Base-by-base conservation (phyloP, 2,888 invertebrate genomes). In the Cistogaster globosa region DNA sequence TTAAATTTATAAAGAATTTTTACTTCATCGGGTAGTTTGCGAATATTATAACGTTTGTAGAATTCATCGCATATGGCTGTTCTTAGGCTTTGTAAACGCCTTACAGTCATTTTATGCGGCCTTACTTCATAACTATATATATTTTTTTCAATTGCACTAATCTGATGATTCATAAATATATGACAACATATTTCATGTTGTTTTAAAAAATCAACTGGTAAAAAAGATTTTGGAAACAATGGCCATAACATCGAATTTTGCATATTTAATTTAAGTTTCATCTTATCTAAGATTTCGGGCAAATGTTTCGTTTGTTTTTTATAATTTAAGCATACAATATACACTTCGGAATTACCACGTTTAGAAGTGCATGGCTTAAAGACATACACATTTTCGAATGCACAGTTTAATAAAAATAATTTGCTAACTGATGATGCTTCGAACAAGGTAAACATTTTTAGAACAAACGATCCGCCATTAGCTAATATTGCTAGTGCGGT, bases 331-430 rank as follows among this genome's bases (percentile, higher is more conserved):
- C 96, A 97, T 38, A 98, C 93, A 0, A 98, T 94, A 90, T 99
- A 99, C 0, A 97, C 95, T 93, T 99, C 99, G 0, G 98, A 98
- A 92, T 99, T 99, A 9, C 98, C 98, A 89, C 96, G 96, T 90
- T 97, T 97, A n/a, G 98, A 98, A 0, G 97, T 97, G 0, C 95
- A 96, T 0, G 99, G 98, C 91, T 99, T 99, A 90, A 95, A 96
- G 20, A 97, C 93, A 87, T 95, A 93, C 0, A 98, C 95, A 90
- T 95, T 93, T 42, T 94, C 90, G 91, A 99, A 99, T 18, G 94
- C 89, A 88, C 96, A 95, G 88, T 95, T 95, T 5, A 99, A 93
- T 12, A 98, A 92, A 90, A 96, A 98, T 71, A 98, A 91, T 6
- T 98, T 92, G 86, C 95, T 95, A 0, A 98, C 94, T 0, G 97